These are phyloP conservation scores for Conger conger DNA, from an alignment of 2,113 vertebrate species.

Conservation along the genomic window DNA sequence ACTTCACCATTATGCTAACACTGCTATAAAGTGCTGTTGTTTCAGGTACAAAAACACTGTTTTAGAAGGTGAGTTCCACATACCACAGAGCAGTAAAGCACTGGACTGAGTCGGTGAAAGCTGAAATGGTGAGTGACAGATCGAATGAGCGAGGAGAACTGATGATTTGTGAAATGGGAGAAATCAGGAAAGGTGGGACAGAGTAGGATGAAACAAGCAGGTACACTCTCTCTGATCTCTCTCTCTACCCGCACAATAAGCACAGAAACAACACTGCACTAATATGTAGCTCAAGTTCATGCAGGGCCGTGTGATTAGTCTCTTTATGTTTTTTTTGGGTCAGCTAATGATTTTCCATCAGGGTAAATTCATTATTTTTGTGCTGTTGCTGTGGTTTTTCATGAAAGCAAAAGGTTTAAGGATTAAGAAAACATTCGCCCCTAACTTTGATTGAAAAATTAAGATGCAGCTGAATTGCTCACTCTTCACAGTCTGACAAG, in stretches of 20 bases:
- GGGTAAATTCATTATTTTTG: not conserved
- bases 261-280: not conserved
- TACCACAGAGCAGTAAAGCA: conserved; percentile 5
- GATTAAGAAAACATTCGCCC: too few relatives aligned
- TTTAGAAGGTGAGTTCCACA: not conserved
- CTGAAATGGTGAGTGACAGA: not conserved
- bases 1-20: not conserved
- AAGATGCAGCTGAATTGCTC: too few relatives aligned
- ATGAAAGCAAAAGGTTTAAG: too few relatives aligned
- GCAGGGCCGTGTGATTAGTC: not conserved
- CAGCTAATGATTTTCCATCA: not conserved
- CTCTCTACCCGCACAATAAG: not conserved
- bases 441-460: too few relatives aligned
- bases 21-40: not conserved
- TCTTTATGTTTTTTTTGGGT: not conserved
- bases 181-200: not conserved
- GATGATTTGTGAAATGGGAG: not conserved
- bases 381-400: too few relatives aligned
- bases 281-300: not conserved
- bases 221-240: not conserved
- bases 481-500: too few relatives aligned
- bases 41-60: not conserved
- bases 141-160: not conserved
- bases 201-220: not conserved
- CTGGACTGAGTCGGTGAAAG: not conserved